Evolutionary conservation across 2,888 invertebrate species (phyloP).

Genomic region (Spodoptera picta): DNA sequence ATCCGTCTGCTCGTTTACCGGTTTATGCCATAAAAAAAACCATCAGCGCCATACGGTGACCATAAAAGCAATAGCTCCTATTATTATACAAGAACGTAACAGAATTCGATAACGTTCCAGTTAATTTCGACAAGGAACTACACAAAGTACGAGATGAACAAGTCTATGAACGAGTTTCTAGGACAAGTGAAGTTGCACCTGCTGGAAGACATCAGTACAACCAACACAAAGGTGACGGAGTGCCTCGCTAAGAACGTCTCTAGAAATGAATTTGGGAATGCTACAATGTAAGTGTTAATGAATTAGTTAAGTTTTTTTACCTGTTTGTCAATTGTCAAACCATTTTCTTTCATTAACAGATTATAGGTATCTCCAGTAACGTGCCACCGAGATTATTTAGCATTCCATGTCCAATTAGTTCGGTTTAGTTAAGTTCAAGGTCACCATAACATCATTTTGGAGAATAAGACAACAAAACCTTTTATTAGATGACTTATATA

Average conservation of each 20-base stretch:
- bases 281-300: conserved; percentile 70
- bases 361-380: too few species aligned
- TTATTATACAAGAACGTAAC: too few species aligned
- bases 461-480: too few species aligned
- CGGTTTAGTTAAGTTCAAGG: too few species aligned
- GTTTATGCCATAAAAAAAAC: too few species aligned
- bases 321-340: not conserved
- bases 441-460: too few species aligned
- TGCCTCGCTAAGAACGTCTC: conserved; percentile 75
- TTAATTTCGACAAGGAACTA: conserved; percentile 83
- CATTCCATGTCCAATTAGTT: too few species aligned
- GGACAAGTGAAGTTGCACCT: conserved; percentile 75
- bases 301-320: not conserved
- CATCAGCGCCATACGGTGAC: too few species aligned
- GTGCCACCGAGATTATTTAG: too few species aligned
- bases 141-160: conserved; percentile 84
- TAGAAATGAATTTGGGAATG: conserved; percentile 74
- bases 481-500: too few species aligned
- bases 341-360: not conserved
- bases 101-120: conserved; percentile 55
- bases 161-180: conserved; percentile 79
- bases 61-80: too few species aligned
- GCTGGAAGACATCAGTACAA: conserved; percentile 72
- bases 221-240: conserved; percentile 68
- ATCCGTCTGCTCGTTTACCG: too few species aligned